These are phyloP conservation scores for Piaya cayana DNA, from an alignment of 2,113 vertebrate genomes.

Conservation along the genomic window DNA sequence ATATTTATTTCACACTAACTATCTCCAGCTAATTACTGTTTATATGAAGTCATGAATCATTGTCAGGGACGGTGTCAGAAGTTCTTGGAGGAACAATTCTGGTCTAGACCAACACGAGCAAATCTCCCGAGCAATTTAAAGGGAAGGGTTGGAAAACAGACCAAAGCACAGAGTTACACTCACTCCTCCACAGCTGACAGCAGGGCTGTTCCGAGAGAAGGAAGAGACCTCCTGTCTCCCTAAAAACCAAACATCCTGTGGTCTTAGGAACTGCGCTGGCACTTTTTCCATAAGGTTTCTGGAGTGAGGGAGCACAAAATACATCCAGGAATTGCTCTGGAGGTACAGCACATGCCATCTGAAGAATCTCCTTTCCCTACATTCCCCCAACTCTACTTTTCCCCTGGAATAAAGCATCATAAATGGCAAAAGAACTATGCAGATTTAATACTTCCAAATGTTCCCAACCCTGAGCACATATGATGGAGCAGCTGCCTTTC, in stretches of 20 bases:
- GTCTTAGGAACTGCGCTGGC: background rate
- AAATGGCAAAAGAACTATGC: background rate
- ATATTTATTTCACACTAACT: background rate
- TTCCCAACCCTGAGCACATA: background rate
- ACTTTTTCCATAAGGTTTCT: background rate
- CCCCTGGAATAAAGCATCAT: background rate
- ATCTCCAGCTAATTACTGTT: slow-evolving; percentile 1
- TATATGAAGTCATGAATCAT: slow-evolving; percentile 32
- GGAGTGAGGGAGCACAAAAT: background rate
- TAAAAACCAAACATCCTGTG: slow-evolving; percentile 55
- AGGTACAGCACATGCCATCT: background rate
- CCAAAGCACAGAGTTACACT: background rate
- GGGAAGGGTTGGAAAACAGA: background rate
- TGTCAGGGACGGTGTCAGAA: background rate
- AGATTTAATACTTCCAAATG: background rate
- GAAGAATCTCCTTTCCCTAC: background rate
- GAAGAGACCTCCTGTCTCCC: slow-evolving; percentile 33
- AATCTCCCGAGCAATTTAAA: background rate
- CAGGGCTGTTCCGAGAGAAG: background rate
- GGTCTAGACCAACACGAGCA: background rate
- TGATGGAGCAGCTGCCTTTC: background rate
- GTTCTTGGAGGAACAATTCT: background rate
- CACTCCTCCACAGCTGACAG: background rate
- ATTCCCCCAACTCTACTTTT: background rate
- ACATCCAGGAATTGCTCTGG: background rate